Evolutionary conservation across 2,113 vertebrate genomes (phyloP).

Genomic region (Ellobius talpinus): DNA sequence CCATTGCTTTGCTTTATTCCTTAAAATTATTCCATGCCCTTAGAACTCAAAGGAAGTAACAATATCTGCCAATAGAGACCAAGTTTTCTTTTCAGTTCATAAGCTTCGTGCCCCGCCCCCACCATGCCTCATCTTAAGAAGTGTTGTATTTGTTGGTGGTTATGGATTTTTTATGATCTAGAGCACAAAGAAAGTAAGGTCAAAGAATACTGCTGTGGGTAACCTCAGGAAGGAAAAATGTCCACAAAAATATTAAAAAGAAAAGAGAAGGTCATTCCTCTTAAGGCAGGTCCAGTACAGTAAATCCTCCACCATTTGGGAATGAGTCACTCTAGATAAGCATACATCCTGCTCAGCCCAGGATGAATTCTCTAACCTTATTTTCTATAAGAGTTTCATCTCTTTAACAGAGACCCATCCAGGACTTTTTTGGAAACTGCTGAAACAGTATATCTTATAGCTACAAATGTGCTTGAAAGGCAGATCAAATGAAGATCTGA

Average conservation of each 20-base stretch:
- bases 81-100: constrained; percentile 44
- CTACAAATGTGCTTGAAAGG: background rate
- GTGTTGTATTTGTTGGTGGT: background rate
- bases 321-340: constrained; percentile 68
- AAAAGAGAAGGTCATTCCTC: constrained; percentile 55
- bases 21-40: constrained; percentile 7
- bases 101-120: background rate
- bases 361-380: background rate
- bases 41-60: constrained; percentile 18
- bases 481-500: background rate
- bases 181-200: constrained; percentile 53
- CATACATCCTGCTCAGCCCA: constrained; percentile 48
- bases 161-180: background rate
- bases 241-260: constrained; percentile 59
- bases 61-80: constrained; percentile 23
- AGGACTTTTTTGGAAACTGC: constrained; percentile 37
- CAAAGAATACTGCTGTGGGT: constrained; percentile 53
- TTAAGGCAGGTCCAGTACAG: constrained; percentile 36
- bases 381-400: constrained; percentile 24
- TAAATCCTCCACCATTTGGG: constrained; percentile 40
- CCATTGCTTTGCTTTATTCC: constrained; percentile 17
- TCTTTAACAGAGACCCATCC: constrained; percentile 22
- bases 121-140: constrained; percentile 11
- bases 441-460: background rate
- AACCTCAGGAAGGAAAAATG: constrained; percentile 68